Base-by-base conservation (phyloP, 2,797 vertebrate genomes). In the Trematomus bernacchii region DNA sequence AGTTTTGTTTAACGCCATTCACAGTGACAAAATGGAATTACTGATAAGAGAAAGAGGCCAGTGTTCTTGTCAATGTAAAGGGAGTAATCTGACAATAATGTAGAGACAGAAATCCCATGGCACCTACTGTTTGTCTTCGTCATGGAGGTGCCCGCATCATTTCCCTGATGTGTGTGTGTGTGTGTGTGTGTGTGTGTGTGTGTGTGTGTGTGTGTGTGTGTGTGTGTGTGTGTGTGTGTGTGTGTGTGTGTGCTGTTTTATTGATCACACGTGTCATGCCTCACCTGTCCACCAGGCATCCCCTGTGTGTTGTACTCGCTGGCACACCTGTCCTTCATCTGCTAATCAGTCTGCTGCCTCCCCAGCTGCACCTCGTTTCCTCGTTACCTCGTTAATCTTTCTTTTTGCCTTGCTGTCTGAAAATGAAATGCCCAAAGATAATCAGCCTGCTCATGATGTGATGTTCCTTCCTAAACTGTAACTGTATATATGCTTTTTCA, bases 271-370 rank as follows among this genome's bases (percentile, higher is more conserved):
- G 1, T 59, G 43, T 54, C 47, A 33, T 61, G 30, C 50, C 16
- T 57, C 40, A 75, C 64, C 67, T 74, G 53, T 60, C 48, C 70
- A 63, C 62, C 9, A 64, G 10, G 33, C 1, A 33, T 15, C 52
- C 43, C 30, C 58, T 4, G n/a, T 52, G 46, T 19, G 13, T 19
- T 23, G 66, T 16, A 43, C 16, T 16, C 2, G 7, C 6, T 9
- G 3, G 13, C 44, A 53, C 42, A 70, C 65, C 69, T 62, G 42
- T 44, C 40, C 2, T 19, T 65, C 19, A 46, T 52, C 44, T 21
- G 11, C 30, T 19, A 12, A 48, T 58, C 44, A 37, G 50, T 58
- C 19, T 57, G 1, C 43, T 11, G 10, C 43, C 44, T 10, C 37
- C 21, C 8, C 48, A 44, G 48, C 48, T 61, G 58, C 48, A 16